These are phyloP conservation scores for Fregata magnificens DNA, from an alignment of 2,113 vertebrate species.

Conservation along the genomic window DNA sequence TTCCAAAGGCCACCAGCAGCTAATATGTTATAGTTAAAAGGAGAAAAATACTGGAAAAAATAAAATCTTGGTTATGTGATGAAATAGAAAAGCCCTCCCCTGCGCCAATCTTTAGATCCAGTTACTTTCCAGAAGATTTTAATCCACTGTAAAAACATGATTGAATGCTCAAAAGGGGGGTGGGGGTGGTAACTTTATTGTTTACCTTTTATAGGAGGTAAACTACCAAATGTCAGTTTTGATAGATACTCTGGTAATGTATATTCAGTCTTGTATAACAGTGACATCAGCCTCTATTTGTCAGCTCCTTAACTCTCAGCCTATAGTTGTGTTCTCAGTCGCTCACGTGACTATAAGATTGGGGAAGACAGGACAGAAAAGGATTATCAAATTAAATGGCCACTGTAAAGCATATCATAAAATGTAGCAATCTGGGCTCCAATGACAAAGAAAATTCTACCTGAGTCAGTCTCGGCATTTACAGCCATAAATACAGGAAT, in stretches of 20 bases:
- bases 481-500: background rate
- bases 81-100: background rate
- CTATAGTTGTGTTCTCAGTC: background rate
- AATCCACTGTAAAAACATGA: background rate
- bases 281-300: background rate
- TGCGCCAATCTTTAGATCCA: background rate
- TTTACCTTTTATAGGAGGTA: background rate
- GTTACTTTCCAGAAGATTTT: background rate
- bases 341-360: fast-evolving
- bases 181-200: background rate
- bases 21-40: conserved; percentile 12
- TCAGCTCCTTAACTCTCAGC: background rate
- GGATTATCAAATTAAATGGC: background rate
- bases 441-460: background rate
- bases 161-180: background rate
- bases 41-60: background rate
- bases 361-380: background rate
- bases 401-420: background rate
- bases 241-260: background rate
- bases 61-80: background rate
- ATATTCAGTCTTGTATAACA: background rate
- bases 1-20: conserved; percentile 49
- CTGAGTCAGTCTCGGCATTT: background rate
- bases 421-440: background rate
- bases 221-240: background rate